phyloP scores from a whole-genome alignment of 2,113 vertebrate species.

The Lipophrys pholis region DNA sequence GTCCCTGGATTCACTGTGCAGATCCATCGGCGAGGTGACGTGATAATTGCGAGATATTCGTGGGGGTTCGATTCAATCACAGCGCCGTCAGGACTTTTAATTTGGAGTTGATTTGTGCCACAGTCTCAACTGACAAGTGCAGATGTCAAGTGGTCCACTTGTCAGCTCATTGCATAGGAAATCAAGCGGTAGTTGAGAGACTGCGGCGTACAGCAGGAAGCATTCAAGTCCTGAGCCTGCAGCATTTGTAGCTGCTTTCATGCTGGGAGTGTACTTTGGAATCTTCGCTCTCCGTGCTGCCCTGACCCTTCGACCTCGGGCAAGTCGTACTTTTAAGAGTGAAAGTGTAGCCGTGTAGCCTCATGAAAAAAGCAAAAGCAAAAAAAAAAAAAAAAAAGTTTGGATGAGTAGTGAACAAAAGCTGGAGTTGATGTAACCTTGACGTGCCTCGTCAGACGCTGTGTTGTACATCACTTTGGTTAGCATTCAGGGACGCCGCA shows the following conservation, averaged over 20 bases:
- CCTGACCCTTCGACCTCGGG: background rate
- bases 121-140: conserved; percentile 1
- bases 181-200: background rate
- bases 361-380: too few relatives aligned
- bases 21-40: background rate
- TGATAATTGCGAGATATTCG: conserved; percentile 4
- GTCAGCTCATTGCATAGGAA: background rate
- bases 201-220: background rate
- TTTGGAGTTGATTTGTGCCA: background rate
- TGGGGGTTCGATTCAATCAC: conserved; percentile 9
- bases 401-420: conserved; percentile 8
- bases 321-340: conserved; percentile 14
- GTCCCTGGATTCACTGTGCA: background rate
- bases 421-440: background rate
- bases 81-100: background rate
- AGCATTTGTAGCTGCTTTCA: background rate
- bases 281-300: conserved; percentile 1
- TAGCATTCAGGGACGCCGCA: conserved; percentile 14
- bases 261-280: background rate
- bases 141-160: background rate
- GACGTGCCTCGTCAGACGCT: conserved; percentile 6
- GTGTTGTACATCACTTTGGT: conserved; percentile 9
- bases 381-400: background rate
- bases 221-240: background rate
- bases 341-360: background rate